A percentile compares a stretch with the other conserved stretches of the same genome.
phyloP scores from a whole-genome alignment of 2,113 vertebrate genomes.

The Ictalurus furcatus region DNA sequence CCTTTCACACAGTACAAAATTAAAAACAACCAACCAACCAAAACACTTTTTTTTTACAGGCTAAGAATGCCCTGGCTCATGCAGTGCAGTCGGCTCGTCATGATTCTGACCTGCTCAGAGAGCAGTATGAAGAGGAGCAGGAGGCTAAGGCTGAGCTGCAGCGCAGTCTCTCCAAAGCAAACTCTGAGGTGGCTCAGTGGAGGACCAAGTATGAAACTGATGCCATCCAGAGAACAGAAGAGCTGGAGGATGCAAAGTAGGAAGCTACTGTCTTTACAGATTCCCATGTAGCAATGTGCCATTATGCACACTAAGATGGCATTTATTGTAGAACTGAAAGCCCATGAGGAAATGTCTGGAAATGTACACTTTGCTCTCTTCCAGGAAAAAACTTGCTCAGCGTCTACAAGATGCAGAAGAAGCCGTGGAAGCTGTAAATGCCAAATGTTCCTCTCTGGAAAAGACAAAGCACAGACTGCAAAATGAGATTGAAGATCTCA shows the following conservation, averaged over 20 bases:
- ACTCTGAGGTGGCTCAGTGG: constrained; percentile 77
- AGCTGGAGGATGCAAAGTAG: constrained; percentile 74
- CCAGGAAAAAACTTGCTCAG: constrained; percentile 83
- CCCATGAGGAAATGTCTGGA: neutral
- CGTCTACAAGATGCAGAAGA: constrained; percentile 79
- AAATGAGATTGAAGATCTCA: constrained; percentile 83
- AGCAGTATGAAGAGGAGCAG: constrained; percentile 66
- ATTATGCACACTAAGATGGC: neutral
- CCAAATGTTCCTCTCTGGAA: constrained; percentile 82
- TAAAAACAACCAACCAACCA: neutral
- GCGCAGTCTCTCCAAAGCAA: constrained; percentile 75
- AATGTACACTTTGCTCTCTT: neutral
- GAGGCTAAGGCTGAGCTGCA: constrained; percentile 72
- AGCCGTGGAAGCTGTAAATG: constrained; percentile 80
- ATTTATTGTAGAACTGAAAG: neutral
- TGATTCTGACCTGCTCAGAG: constrained; percentile 73
- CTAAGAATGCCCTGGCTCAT: constrained; percentile 68
- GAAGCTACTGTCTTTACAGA: constrained; percentile 20
- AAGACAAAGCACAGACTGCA: constrained; percentile 85
- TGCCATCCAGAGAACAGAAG: constrained; percentile 67
- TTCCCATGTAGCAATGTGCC: neutral
- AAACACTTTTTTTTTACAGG: constrained; percentile 28
- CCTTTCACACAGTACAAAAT: neutral
- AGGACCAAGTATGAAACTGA: constrained; percentile 70
- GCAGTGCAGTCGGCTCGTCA: constrained; percentile 75